phyloP scores from a whole-genome alignment of 2,113 vertebrate genomes.

The Proterorhinus semilunaris region DNA sequence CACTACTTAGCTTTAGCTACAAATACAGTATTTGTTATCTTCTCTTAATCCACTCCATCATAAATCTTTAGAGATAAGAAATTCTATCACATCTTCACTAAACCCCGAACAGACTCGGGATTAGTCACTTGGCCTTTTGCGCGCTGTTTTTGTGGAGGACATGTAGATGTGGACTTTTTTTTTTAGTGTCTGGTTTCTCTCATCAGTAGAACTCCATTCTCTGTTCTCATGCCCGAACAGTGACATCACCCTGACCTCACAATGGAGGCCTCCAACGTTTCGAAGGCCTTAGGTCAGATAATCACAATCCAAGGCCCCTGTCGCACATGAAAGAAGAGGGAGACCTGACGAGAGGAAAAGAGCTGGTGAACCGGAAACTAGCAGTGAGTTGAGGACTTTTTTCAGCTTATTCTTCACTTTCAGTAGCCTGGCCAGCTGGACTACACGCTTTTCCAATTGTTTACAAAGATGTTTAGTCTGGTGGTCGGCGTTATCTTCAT shows the following conservation, averaged over 20 bases:
- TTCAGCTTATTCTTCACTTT: too few relatives aligned
- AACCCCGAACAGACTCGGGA: conserved; percentile 7
- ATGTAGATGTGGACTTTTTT: conserved; percentile 12
- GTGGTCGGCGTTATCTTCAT: too few relatives aligned
- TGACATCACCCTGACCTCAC: conserved; percentile 53
- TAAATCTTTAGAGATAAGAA: conserved; percentile 12
- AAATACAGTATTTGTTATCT: background rate
- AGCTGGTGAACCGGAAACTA: too few relatives aligned
- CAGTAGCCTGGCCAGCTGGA: too few relatives aligned
- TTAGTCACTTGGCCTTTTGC: conserved; percentile 21
- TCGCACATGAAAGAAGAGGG: background rate
- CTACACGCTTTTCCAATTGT: too few relatives aligned
- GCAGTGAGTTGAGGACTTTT: too few relatives aligned
- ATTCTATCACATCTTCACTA: conserved; percentile 17
- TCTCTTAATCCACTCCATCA: conserved; percentile 4
- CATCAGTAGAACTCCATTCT: conserved; percentile 33
- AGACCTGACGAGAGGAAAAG: too few relatives aligned
- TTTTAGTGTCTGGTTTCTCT: conserved; percentile 20
- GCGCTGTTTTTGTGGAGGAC: conserved; percentile 24
- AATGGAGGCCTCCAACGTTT: conserved; percentile 31
- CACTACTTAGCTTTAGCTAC: background rate
- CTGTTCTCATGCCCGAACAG: conserved; percentile 43
- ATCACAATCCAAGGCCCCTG: background rate
- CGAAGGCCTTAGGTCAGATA: conserved; percentile 4
- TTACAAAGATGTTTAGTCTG: too few relatives aligned